Conservation (phyloP, 2,888 invertebrate genomes). For the Zele albiditarsus region DNA sequence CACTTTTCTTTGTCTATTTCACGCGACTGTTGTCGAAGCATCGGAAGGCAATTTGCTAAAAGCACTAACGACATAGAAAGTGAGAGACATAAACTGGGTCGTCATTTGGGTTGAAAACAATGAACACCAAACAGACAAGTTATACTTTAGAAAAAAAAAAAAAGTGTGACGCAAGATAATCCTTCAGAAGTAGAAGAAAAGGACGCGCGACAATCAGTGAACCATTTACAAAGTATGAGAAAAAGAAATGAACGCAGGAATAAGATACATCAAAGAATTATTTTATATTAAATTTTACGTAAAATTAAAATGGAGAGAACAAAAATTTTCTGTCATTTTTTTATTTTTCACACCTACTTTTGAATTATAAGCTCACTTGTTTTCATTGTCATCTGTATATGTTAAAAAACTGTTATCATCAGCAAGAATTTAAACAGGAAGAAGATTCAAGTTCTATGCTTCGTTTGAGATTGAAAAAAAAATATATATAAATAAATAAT, state of each 20-base stretch:
- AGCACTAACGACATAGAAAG: constrained; percentile 44
- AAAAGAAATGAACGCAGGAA: background rate
- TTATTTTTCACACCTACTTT: background rate
- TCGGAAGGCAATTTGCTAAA: constrained; percentile 55
- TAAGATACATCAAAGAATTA: background rate
- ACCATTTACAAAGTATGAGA: background rate
- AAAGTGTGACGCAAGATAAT: constrained; percentile 9
- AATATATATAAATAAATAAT: no score
- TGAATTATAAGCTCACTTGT: background rate
- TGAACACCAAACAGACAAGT: constrained; percentile 22
- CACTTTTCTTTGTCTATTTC: constrained; percentile 32
- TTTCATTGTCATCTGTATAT: no score
- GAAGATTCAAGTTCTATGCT: no score
- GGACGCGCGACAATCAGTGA: background rate
- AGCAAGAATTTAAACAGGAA: no score
- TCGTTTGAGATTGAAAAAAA: no score
- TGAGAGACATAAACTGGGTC: constrained; percentile 20
- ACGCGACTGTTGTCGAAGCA: constrained; percentile 29
- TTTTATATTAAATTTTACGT: background rate
- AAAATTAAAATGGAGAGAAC: background rate
- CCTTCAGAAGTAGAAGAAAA: constrained; percentile 15
- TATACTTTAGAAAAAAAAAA: constrained; percentile 3
- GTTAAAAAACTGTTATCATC: no score
- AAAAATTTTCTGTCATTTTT: background rate
- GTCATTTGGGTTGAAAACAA: constrained; percentile 23